phyloP scores from a whole-genome alignment of 37 sponge, comb jelly and placozoan genomes.

The Petrosia ficiformis region DNA sequence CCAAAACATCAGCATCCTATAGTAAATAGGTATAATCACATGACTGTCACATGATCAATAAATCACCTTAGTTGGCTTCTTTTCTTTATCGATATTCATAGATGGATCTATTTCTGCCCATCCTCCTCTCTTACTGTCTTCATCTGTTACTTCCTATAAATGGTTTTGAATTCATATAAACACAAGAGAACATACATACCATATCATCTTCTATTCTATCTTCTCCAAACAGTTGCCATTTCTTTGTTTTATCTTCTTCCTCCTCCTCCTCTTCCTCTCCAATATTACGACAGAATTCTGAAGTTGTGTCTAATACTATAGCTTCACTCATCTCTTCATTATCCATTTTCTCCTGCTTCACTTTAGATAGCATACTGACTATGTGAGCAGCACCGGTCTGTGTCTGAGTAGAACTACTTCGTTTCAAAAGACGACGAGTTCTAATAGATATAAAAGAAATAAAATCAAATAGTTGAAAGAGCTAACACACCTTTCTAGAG shows the following conservation, averaged over 20 bases:
- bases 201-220: too few species aligned
- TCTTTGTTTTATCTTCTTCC: background rate
- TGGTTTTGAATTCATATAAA: too few species aligned
- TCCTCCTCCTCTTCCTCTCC: constrained; percentile 46
- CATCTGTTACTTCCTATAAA: background rate
- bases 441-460: constrained; percentile 6
- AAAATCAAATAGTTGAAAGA: background rate
- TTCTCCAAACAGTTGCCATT: too few species aligned
- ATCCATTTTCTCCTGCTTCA: constrained; percentile 21
- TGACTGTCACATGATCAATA: too few species aligned
- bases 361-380: constrained; percentile 25
- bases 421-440: constrained; percentile 43
- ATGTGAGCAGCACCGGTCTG: constrained; percentile 48
- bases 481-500: constrained; percentile 1
- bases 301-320: constrained; percentile 75
- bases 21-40: constrained; percentile 2
- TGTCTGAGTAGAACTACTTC: background rate
- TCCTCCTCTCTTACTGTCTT: constrained; percentile 20
- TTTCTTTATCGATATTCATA: too few species aligned
- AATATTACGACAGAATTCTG: constrained; percentile 74
- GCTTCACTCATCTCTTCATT: background rate
- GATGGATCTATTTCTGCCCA: constrained; percentile 50
- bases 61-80: too few species aligned
- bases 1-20: constrained; percentile 73
- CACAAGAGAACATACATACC: too few species aligned